Conservation (phyloP, 30 jellyfish, hydroid and myxozoan genomes). For the Aurelia aurita region DNA sequence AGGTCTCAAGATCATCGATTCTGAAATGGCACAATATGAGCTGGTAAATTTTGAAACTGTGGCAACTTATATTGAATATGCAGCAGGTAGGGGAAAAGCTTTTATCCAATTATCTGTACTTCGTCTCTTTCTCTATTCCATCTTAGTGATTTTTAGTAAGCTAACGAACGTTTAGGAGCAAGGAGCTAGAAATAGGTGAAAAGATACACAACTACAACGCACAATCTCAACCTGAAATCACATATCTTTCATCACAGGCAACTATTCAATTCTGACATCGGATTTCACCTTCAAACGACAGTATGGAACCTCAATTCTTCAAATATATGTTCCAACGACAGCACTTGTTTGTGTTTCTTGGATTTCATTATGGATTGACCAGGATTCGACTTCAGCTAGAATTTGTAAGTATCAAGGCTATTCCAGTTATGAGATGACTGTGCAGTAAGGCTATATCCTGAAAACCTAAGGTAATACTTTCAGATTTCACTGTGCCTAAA, state of each 20-base stretch:
- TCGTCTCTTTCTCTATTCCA: no score
- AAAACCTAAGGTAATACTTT: no score
- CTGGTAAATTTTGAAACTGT: conserved; percentile 62
- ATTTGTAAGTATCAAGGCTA: conserved; percentile 67
- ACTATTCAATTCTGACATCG: conserved; percentile 68
- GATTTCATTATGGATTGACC: conserved; percentile 92
- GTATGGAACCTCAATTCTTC: conserved; percentile 81
- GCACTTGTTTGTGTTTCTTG: conserved; percentile 94
- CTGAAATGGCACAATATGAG: conserved; percentile 83
- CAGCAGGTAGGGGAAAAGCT: conserved; percentile 95
- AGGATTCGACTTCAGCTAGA: conserved; percentile 90
- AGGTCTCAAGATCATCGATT: conserved; percentile 73
- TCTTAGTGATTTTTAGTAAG: no score
- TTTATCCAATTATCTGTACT: no score
- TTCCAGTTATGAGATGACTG: no score
- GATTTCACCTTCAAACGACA: conserved; percentile 77
- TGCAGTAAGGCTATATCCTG: no score
- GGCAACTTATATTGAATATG: conserved; percentile 40
- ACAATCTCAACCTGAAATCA: no score
- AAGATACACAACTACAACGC: no score
- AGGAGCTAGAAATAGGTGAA: no score
- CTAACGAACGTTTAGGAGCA: no score
- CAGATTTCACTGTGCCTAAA: no score
- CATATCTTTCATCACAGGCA: conserved; percentile 39
- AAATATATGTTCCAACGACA: conserved; percentile 86